Evolutionary conservation across 2,797 vertebrate genomes (phyloP), one percentile per base, ranked within the genome.

Genomic region (Siniperca obscura): DNA sequence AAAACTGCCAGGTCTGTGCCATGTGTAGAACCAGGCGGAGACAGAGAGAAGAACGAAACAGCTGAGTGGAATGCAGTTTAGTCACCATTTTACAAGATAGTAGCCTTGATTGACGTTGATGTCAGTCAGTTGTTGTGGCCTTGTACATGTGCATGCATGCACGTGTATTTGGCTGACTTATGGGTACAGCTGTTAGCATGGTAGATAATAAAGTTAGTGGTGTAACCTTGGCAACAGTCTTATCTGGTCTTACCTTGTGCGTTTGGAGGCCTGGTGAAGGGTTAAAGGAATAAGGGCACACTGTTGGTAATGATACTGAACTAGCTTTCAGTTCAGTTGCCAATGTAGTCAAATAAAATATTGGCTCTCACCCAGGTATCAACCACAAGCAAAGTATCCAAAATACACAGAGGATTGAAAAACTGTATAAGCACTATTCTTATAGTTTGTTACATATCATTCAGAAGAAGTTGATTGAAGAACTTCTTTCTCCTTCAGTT

Each of bases 171-270:
- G 78, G 67, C 76, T 81, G 70, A 65, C n/a, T 86, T 69, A 74
- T 50, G 68, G 65, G 38, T 76, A 68, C 55, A 76, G 27, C 69
- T 77, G 57, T 86, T 52, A 16, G 22, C 2, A 3, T 27, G 19
- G 17, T 73, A 25, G 52, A 76, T 87, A 84, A 87, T 92, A 87
- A 86, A 76, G 76, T 83, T 52, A 30, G 25, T 70, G 83, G 62
- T 57, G 27, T 68, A 70, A 85, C 78, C 67, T 78, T 87, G 76
- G 70, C 78, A 65, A 72, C 27, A n/a, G 53, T 81, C 71, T 89
- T 92, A 90, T 92, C 87, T 89, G 34, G 66, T 75, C 60, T 64
- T 69, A 78, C 44, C 16, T 53, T 74, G 61, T 77, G 56, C 19
- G 2, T 78, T 72, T 72, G 21, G 52, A 78, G 22, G 56, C 56